Evolutionary conservation across 2,888 invertebrate genomes (phyloP).

Genomic region (Pheosia gnoma): DNA sequence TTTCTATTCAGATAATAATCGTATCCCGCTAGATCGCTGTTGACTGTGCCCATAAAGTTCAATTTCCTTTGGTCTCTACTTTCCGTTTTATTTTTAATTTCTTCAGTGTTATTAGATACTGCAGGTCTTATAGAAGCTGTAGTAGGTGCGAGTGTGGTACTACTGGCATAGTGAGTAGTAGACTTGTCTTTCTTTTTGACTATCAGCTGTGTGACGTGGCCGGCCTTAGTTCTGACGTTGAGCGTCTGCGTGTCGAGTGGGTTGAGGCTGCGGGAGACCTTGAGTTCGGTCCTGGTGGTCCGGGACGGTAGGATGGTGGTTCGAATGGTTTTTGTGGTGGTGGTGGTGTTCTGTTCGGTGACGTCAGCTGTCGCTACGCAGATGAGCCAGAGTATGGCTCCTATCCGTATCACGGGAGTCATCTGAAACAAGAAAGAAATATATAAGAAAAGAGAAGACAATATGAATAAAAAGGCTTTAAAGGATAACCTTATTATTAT

Average conservation of each 20-base stretch:
- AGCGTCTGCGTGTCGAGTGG: conserved; percentile 91
- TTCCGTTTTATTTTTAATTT: conserved; percentile 72
- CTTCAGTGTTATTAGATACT: conserved; percentile 51
- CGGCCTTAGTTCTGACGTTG: conserved; percentile 89
- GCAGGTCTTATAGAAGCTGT: conserved; percentile 64
- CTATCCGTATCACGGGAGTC: conserved; percentile 75
- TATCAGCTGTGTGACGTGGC: conserved; percentile 90
- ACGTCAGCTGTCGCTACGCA: conserved; percentile 58
- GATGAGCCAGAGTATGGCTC: conserved; percentile 67
- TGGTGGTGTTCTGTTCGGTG: conserved; percentile 68
- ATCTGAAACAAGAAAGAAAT: conserved; percentile 68
- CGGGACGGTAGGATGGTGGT: conserved; percentile 82
- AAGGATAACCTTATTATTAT: too few relatives aligned
- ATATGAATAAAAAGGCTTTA: background rate
- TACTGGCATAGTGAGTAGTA: conserved; percentile 50
- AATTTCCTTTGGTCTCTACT: conserved; percentile 76
- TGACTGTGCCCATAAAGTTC: conserved; percentile 63
- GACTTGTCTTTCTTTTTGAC: conserved; percentile 88
- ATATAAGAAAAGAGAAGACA: background rate
- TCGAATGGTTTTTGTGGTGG: conserved; percentile 71
- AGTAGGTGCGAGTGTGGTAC: conserved; percentile 60
- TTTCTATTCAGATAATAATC: conserved; percentile 77
- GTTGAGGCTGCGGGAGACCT: conserved; percentile 90
- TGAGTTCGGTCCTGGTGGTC: conserved; percentile 88
- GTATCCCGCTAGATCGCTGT: conserved; percentile 76